Percentiles rank a stretch among this genome's conserved stretches.
These are phyloP conservation scores for Pachycephala philippinensis DNA, from an alignment of 2,113 vertebrate genomes.

Conservation along the genomic window DNA sequence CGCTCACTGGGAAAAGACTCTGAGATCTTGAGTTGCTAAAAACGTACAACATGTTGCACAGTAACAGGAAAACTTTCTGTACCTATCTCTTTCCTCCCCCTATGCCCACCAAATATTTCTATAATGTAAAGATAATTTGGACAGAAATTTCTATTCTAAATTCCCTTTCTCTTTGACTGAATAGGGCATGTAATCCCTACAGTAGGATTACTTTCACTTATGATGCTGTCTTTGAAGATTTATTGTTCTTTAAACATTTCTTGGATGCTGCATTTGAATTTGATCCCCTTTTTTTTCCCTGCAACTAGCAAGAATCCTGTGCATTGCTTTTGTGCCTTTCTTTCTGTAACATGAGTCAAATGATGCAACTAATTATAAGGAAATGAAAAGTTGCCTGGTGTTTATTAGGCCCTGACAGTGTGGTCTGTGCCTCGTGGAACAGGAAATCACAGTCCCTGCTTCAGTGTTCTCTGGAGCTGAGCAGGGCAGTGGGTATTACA, in stretches of 20 bases:
- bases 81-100: not conserved
- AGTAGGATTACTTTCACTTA: not conserved
- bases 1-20: not conserved
- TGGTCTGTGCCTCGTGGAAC: not conserved
- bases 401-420: not conserved
- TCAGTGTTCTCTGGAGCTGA: not conserved
- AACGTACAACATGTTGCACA: not conserved
- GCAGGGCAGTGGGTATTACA: not conserved
- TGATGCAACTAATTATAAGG: conserved; percentile 22
- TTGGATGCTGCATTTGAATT: not conserved
- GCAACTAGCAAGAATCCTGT: not conserved
- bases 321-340: not conserved
- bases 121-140: not conserved
- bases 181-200: not conserved
- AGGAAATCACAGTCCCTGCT: conserved; percentile 26
- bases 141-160: not conserved
- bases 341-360: not conserved
- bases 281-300: not conserved
- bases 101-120: not conserved
- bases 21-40: not conserved
- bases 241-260: not conserved
- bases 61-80: not conserved
- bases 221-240: not conserved
- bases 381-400: not conserved
- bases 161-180: not conserved